These are phyloP conservation scores for Syngnathus typhle DNA, from an alignment of 2,113 vertebrate genomes.

Conservation along the genomic window DNA sequence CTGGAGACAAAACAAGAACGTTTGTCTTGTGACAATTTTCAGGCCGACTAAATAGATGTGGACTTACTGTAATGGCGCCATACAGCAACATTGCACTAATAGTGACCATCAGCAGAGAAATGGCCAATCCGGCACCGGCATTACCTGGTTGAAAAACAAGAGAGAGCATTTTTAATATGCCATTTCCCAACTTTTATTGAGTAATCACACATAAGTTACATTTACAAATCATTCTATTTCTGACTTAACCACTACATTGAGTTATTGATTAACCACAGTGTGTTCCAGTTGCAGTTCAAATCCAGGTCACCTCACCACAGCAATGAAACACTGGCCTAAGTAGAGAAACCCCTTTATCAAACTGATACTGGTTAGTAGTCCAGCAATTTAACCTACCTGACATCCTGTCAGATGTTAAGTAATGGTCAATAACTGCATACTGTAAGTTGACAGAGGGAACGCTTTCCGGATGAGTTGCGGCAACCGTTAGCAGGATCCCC, in stretches of 20 bases:
- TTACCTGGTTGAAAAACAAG: conserved; percentile 76
- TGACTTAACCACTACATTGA: no score
- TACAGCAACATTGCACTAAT: conserved; percentile 99
- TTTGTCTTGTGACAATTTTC: no score
- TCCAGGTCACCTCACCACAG: no score
- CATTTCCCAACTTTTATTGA: not conserved
- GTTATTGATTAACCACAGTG: no score
- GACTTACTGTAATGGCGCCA: conserved; percentile 92
- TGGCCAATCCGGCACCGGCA: conserved; percentile 91
- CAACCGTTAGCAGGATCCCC: conserved; percentile 93
- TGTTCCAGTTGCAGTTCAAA: no score
- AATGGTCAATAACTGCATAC: conserved; percentile 96
- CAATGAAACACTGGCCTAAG: not conserved
- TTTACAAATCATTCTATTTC: not conserved
- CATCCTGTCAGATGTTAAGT: conserved; percentile 91
- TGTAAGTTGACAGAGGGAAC: conserved; percentile 88
- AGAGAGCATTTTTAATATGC: not conserved
- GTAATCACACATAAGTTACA: not conserved
- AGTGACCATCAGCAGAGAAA: conserved; percentile 96
- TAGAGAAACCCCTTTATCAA: not conserved
- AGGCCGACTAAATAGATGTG: not conserved
- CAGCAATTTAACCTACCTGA: conserved; percentile 73
- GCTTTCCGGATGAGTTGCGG: conserved; percentile 93
- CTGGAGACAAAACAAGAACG: conserved; percentile 53
- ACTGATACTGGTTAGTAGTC: no score